phyloP scores from a whole-genome alignment of 2,888 invertebrate genomes.

The Tachystola acroxantha region DNA sequence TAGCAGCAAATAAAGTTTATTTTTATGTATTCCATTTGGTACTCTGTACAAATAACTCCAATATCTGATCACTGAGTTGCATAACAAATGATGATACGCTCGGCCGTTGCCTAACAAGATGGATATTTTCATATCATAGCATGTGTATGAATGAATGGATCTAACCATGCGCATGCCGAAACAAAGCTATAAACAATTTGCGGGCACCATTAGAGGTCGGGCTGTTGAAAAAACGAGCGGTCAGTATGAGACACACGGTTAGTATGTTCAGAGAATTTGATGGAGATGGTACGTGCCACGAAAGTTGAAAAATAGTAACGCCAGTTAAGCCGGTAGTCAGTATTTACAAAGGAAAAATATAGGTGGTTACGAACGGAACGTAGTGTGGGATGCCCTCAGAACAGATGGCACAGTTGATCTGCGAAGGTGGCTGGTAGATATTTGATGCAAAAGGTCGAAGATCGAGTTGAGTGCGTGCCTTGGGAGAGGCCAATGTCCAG shows the following conservation, averaged over 20 bases:
- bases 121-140: conserved; percentile 41
- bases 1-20: too few species aligned
- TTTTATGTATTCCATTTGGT: too few species aligned
- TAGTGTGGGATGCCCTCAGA: too few species aligned
- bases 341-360: too few species aligned
- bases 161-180: conserved; percentile 33
- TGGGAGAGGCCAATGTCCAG: too few species aligned
- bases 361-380: too few species aligned
- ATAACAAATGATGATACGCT: conserved; percentile 53
- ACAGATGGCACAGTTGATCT: too few species aligned
- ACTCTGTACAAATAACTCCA: conserved; percentile 28
- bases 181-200: conserved; percentile 66
- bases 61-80: conserved; percentile 33
- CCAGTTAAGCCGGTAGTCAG: too few species aligned
- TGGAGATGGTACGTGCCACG: not conserved
- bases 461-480: too few species aligned
- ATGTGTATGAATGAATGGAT: conserved; percentile 50
- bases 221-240: conserved; percentile 41
- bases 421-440: too few species aligned
- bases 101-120: conserved; percentile 58
- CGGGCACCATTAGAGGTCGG: conserved; percentile 41
- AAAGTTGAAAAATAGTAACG: too few species aligned
- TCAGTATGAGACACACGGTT: conserved; percentile 21
- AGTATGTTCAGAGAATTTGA: not conserved
- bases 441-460: too few species aligned